phyloP scores from a whole-genome alignment of 1,140 invertebrate species.

The Drosophila insularis region DNA sequence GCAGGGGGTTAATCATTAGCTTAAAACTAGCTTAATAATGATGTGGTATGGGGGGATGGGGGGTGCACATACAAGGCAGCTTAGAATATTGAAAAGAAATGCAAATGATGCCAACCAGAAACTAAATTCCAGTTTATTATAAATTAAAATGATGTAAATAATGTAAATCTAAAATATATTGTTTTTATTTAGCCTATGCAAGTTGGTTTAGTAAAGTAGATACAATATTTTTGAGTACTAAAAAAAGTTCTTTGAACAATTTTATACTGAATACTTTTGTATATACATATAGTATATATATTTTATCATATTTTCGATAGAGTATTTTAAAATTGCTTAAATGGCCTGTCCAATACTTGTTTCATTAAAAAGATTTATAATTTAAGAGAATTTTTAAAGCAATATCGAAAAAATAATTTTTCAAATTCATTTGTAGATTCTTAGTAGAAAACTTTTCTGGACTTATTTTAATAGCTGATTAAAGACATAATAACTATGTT shows the following conservation, averaged over 20 bases:
- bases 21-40: constrained; percentile 10
- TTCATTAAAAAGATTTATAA: neutral
- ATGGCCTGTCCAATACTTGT: neutral
- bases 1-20: neutral
- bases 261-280: neutral
- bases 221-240: neutral
- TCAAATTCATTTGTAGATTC: neutral
- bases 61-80: constrained; percentile 4
- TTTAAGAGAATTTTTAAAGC: neutral
- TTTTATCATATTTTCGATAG: neutral
- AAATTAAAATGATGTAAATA: neutral
- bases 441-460: neutral
- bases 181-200: neutral
- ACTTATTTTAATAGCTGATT: too few species aligned
- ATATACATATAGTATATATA: neutral
- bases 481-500: too few species aligned
- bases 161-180: neutral
- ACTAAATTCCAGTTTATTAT: neutral
- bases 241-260: constrained; percentile 2
- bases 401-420: neutral
- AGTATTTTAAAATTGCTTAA: neutral
- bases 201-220: neutral
- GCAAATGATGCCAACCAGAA: neutral
- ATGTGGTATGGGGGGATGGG: too few species aligned
- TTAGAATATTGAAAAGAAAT: constrained; percentile 3